Conservation (phyloP, 2,888 invertebrate species). For the Cheilosia pagana region DNA sequence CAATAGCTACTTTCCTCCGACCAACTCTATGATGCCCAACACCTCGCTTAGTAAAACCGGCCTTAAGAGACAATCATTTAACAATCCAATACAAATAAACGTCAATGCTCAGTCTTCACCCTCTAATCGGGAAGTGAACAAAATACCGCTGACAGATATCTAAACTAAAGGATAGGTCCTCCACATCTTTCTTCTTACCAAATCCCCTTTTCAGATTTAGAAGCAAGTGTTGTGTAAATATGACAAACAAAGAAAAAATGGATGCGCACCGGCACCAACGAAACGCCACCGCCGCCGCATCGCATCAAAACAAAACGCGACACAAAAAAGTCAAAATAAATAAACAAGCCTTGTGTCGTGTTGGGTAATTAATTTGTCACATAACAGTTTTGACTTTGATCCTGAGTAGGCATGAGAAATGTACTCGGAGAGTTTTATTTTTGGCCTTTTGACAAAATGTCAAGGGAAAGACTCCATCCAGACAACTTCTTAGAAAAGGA, state of each 20-base stretch:
- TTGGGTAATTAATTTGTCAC: constrained; percentile 73
- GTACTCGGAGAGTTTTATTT: constrained; percentile 55
- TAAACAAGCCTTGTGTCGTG: constrained; percentile 54
- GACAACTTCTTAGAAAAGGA: constrained; percentile 34
- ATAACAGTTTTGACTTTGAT: constrained; percentile 72
- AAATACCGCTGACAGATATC: constrained; percentile 23
- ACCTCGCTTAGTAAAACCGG: too few relatives aligned
- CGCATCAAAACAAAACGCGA: neutral
- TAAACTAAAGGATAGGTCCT: constrained; percentile 8
- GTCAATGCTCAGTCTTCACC: too few relatives aligned
- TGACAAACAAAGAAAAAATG: constrained; percentile 6
- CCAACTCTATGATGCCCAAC: too few relatives aligned
- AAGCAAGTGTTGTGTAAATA: constrained; percentile 11
- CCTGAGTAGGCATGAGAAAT: constrained; percentile 60
- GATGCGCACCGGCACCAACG: too few relatives aligned
- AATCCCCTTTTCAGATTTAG: constrained; percentile 14
- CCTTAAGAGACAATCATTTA: too few relatives aligned
- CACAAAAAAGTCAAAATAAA: constrained; percentile 56
- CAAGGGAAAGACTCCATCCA: constrained; percentile 31
- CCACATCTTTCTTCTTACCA: constrained; percentile 1
- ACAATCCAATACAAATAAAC: too few relatives aligned
- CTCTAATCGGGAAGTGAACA: too few relatives aligned
- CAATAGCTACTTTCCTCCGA: too few relatives aligned
- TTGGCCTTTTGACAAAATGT: constrained; percentile 67
- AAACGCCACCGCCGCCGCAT: neutral